Percentiles rank a stretch among this genome's conserved stretches.
phyloP scores from a whole-genome alignment of 2,888 invertebrate species.

The Euplexia lucipara region DNA sequence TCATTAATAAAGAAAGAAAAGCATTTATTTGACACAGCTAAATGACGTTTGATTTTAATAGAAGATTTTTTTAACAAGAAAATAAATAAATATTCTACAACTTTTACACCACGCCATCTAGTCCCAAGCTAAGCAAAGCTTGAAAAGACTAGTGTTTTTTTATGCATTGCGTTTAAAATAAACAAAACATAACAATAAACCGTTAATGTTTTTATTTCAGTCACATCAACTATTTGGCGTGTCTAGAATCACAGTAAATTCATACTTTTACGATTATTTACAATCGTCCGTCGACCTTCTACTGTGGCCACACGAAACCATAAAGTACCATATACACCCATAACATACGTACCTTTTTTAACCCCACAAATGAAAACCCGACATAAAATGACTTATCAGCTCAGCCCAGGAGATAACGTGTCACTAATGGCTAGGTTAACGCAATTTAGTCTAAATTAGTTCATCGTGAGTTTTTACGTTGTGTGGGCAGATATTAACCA shows the following conservation, averaged over 20 bases:
- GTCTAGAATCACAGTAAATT: constrained; percentile 50
- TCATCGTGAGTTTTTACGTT: constrained; percentile 54
- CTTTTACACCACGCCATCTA: neutral
- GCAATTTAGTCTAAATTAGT: constrained; percentile 57
- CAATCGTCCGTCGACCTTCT: constrained; percentile 37
- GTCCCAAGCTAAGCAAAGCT: too few species aligned
- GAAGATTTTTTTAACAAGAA: too few species aligned
- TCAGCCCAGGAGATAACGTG: constrained; percentile 57
- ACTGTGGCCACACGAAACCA: constrained; percentile 41
- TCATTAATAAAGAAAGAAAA: too few species aligned
- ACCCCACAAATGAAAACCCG: constrained; percentile 40
- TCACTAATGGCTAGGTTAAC: constrained; percentile 57
- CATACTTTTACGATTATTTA: constrained; percentile 50
- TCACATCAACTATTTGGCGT: constrained; percentile 50
- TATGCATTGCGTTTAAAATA: neutral
- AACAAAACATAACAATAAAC: constrained; percentile 16
- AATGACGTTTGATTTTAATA: too few species aligned
- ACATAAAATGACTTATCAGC: constrained; percentile 59
- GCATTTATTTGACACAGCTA: too few species aligned
- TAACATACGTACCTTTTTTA: constrained; percentile 26
- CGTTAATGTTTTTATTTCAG: constrained; percentile 21
- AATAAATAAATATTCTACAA: too few species aligned
- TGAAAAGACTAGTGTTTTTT: too few species aligned
- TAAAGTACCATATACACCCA: constrained; percentile 19
- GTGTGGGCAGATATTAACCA: constrained; percentile 56